Evolutionary conservation across 2,113 vertebrate genomes (phyloP), one percentile per base, ranked within the genome.

Genomic region (Corvus moneduloides): DNA sequence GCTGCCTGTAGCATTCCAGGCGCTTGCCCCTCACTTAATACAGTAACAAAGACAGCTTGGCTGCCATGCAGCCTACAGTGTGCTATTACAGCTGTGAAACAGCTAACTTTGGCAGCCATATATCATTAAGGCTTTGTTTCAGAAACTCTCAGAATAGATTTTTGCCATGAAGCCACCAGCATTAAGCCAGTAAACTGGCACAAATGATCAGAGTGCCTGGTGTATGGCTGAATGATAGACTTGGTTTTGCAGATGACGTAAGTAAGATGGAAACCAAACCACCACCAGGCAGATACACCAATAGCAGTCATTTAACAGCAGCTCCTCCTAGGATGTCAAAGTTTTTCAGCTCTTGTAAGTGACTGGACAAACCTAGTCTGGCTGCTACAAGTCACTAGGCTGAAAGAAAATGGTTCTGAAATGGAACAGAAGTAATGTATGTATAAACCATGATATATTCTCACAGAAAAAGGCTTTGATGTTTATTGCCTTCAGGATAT

Each of bases 11-110:
- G 76, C 93, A 97, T 97, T 97, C 90, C 96, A 96, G 78, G 71
- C 49, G 0, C 95, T 97, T 17, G 5, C 94, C 94, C 89, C 94
- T 97, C 95, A 88, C 96, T 93, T 96, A 96, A 97, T 95, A 94
- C 94, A 97, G 95, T 93, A 96, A 96, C 82, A 89, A 96, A 96
- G 97, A 95, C 95, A 96, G 87, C 76, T 85, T 91, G 95, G 94
- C 96, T 96, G 96, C 93, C 95, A 63, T 3, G 8, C 43, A 84
- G 78, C 73, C 94, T 83, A 49, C 63, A 62, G 28, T 44, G 83
- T 97, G 96, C 98, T 98, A 95, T 97, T 98, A 92, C 97, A 98
- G 97, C 98, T 98, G 98, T 82, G 97, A 84, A 95, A 95, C 62
- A 93, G 94, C 97, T 98, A 97, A 98, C 97, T 98, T 97, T 95